Conservation (phyloP, 2,888 invertebrate species). For the Chymomyza amoena region DNA sequence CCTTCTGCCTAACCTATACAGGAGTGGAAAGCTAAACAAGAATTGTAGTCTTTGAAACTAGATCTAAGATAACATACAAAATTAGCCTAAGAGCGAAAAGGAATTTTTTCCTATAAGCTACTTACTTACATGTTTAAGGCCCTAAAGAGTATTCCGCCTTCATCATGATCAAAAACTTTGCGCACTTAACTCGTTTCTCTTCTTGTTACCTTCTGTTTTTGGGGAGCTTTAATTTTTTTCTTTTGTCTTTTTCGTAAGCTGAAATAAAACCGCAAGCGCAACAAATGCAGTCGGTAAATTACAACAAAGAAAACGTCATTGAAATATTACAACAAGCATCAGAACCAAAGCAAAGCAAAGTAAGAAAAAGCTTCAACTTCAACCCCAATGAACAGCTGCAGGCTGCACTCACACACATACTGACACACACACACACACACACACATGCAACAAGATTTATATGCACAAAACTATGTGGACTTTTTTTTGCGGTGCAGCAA, state of each 20-base stretch:
- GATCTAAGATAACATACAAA: too few relatives aligned
- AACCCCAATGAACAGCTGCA: background rate
- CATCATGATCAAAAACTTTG: slow-evolving; percentile 10
- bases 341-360: background rate
- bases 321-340: slow-evolving; percentile 38
- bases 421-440: background rate
- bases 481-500: background rate
- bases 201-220: background rate
- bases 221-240: background rate
- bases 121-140: too few relatives aligned
- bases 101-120: too few relatives aligned
- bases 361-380: background rate
- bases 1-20: too few relatives aligned
- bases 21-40: too few relatives aligned
- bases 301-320: slow-evolving; percentile 47
- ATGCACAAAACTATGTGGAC: background rate
- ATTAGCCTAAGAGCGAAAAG: too few relatives aligned
- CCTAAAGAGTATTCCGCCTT: slow-evolving; percentile 11
- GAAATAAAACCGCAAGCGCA: slow-evolving; percentile 54
- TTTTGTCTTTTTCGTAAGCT: slow-evolving; percentile 15
- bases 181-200: background rate
- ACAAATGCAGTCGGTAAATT: slow-evolving; percentile 65
- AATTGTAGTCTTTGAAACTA: too few relatives aligned
- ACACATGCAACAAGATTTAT: background rate
- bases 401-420: too few relatives aligned